Evolutionary conservation across 2,797 vertebrate species (phyloP).

Genomic region (Gephyroberyx darwinii): DNA sequence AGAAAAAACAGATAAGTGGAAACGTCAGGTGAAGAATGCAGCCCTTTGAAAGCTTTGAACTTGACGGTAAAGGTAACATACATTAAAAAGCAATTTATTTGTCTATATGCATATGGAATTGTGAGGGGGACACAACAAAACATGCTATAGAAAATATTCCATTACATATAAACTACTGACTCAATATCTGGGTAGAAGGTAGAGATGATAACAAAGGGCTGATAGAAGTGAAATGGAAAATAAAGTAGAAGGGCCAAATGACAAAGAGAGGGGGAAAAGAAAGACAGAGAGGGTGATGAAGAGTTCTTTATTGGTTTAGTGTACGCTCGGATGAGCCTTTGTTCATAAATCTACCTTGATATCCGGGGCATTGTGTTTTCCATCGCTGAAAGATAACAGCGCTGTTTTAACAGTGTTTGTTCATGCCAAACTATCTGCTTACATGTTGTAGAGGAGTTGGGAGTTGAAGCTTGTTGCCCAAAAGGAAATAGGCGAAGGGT

Average conservation of each 20-base stretch:
- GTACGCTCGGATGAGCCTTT: conserved; percentile 48
- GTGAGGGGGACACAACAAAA: neutral
- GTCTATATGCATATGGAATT: conserved; percentile 29
- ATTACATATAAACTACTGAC: conserved; percentile 19
- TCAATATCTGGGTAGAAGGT: conserved; percentile 11
- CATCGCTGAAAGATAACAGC: conserved; percentile 9
- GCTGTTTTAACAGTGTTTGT: conserved; percentile 47
- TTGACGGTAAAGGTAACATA: conserved; percentile 6
- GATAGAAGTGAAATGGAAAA: conserved; percentile 50
- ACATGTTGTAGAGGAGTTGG: conserved; percentile 2
- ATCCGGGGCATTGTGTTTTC: conserved; percentile 14
- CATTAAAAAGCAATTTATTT: conserved; percentile 31
- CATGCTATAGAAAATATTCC: conserved; percentile 23
- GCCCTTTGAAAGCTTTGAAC: neutral
- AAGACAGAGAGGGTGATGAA: conserved; percentile 20
- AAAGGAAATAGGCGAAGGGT: conserved; percentile 43
- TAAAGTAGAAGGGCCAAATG: conserved; percentile 30
- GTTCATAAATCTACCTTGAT: conserved; percentile 57
- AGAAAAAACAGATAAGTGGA: neutral
- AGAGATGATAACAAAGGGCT: conserved; percentile 43
- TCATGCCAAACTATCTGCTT: conserved; percentile 30
- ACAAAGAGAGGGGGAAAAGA: conserved; percentile 43
- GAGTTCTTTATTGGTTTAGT: conserved; percentile 50
- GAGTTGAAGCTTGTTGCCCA: conserved; percentile 27
- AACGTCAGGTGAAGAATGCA: neutral